Percentiles rank a stretch among this genome's conserved stretches.
Conservation (phyloP, 1,140 invertebrate genomes). For the Drosophila ohnishii region DNA sequence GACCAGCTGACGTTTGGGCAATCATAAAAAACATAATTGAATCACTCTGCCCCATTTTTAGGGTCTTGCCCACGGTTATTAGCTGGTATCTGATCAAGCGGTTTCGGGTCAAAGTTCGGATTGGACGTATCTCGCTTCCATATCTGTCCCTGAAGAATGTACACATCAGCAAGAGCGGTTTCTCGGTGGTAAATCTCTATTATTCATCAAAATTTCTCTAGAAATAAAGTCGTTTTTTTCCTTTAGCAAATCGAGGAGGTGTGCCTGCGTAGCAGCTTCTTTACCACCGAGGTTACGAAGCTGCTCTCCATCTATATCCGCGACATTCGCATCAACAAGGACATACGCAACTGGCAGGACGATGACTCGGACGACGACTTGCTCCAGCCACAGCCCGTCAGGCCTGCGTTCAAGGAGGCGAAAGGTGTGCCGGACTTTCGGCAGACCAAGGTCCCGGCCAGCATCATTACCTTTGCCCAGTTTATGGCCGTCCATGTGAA, state of each 20-base stretch:
- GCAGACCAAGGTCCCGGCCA: slow-evolving; percentile 89
- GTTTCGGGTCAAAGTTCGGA: slow-evolving; percentile 86
- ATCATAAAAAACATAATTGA: slow-evolving; percentile 22
- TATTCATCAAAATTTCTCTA: background rate
- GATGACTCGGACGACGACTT: slow-evolving; percentile 43
- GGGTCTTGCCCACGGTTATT: slow-evolving; percentile 87
- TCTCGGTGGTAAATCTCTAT: slow-evolving; percentile 85
- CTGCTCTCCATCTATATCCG: slow-evolving; percentile 92
- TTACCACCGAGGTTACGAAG: slow-evolving; percentile 95
- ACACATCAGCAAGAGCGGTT: slow-evolving; percentile 87
- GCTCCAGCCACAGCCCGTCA: slow-evolving; percentile 70
- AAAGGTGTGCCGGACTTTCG: slow-evolving; percentile 87
- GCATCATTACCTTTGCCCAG: slow-evolving; percentile 92
- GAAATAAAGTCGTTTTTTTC: slow-evolving; percentile 21
- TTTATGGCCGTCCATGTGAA: slow-evolving; percentile 94
- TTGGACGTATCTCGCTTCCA: slow-evolving; percentile 87
- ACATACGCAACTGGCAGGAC: slow-evolving; percentile 84
- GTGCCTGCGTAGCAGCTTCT: slow-evolving; percentile 93
- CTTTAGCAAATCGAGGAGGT: slow-evolving; percentile 92
- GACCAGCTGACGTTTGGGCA: background rate
- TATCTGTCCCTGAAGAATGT: slow-evolving; percentile 87
- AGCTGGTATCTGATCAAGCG: slow-evolving; percentile 87
- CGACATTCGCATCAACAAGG: slow-evolving; percentile 93
- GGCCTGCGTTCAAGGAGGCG: slow-evolving; percentile 35
- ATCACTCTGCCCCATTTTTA: slow-evolving; percentile 67